phyloP scores from a whole-genome alignment of 2,888 invertebrate species.

The Napeogenes sylphis region DNA sequence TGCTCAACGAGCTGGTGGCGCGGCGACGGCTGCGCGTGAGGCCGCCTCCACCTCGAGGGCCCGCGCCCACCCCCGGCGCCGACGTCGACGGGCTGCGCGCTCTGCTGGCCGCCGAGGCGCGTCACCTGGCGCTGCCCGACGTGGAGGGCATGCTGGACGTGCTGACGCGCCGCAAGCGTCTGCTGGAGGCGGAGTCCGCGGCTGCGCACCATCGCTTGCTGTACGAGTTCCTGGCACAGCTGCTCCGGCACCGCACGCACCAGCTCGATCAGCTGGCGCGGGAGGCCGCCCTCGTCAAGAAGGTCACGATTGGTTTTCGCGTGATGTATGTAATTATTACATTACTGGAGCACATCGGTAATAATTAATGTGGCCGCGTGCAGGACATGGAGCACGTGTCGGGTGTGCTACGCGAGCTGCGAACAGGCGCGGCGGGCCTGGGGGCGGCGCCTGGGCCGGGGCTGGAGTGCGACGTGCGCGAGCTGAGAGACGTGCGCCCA shows the following conservation, averaged over 20 bases:
- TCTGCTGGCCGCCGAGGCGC: conserved; percentile 82
- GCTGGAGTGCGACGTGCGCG: conserved; percentile 23
- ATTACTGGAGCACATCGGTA: background rate
- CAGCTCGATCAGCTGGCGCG: conserved; percentile 77
- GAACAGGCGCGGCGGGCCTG: conserved; percentile 40
- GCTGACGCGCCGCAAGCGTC: conserved; percentile 85
- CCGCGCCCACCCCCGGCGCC: conserved; percentile 21
- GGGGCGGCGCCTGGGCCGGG: conserved; percentile 20
- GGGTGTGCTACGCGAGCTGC: conserved; percentile 71
- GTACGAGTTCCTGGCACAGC: conserved; percentile 88
- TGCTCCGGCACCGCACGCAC: conserved; percentile 81
- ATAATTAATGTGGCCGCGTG: background rate
- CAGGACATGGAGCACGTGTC: conserved; percentile 85
- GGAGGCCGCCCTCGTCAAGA: conserved; percentile 84
- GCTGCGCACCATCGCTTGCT: conserved; percentile 89
- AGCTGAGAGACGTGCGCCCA: conserved; percentile 28
- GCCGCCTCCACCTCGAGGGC: conserved; percentile 26
- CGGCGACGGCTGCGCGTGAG: conserved; percentile 79
- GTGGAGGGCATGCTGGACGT: conserved; percentile 90
- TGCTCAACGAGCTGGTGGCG: conserved; percentile 87
- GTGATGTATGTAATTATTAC: background rate
- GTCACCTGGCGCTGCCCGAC: conserved; percentile 84
- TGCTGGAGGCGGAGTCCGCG: conserved; percentile 88
- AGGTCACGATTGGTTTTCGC: conserved; percentile 31
- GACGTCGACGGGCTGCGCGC: conserved; percentile 77